These are phyloP conservation scores for Mactromeris polynyma DNA, from an alignment of 2,888 invertebrate species.

Conservation along the genomic window DNA sequence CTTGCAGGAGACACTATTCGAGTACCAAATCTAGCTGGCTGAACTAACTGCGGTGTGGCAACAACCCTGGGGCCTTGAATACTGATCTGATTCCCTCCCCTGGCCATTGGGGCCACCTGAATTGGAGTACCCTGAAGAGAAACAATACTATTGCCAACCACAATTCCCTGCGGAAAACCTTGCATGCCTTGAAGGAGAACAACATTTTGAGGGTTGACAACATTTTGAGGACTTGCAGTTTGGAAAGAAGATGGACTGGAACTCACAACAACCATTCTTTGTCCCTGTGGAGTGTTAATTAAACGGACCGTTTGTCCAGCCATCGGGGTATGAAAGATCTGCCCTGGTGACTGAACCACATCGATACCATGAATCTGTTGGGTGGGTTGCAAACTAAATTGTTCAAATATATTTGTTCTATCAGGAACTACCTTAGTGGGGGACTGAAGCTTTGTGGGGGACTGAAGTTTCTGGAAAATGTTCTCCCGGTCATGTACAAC, in stretches of 20 bases:
- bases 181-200: slow-evolving; percentile 66
- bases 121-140: slow-evolving; percentile 63
- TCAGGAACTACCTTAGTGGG: slow-evolving; percentile 48
- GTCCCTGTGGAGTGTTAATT: slow-evolving; percentile 65
- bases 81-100: slow-evolving; percentile 47
- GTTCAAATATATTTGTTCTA: slow-evolving; percentile 70
- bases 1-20: slow-evolving; percentile 48
- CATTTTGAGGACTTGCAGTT: slow-evolving; percentile 57
- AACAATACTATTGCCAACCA: slow-evolving; percentile 63
- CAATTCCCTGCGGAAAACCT: slow-evolving; percentile 58
- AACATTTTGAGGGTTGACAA: slow-evolving; percentile 65
- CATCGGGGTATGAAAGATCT: slow-evolving; percentile 41
- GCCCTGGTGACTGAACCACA: slow-evolving; percentile 50
- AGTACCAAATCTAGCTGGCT: slow-evolving; percentile 47
- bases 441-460: slow-evolving; percentile 49
- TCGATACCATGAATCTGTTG: slow-evolving; percentile 29
- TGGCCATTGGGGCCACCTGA: slow-evolving; percentile 48
- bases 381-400: slow-evolving; percentile 54
- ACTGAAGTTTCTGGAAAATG: slow-evolving; percentile 58
- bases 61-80: slow-evolving; percentile 60
- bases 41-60: slow-evolving; percentile 49
- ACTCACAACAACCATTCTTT: slow-evolving; percentile 66
- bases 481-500: slow-evolving; percentile 43
- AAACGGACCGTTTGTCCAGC: slow-evolving; percentile 56
- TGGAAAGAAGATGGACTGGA: slow-evolving; percentile 45